Conservation (phyloP, 2,888 invertebrate genomes). For the Hydrotaea diabolus region DNA sequence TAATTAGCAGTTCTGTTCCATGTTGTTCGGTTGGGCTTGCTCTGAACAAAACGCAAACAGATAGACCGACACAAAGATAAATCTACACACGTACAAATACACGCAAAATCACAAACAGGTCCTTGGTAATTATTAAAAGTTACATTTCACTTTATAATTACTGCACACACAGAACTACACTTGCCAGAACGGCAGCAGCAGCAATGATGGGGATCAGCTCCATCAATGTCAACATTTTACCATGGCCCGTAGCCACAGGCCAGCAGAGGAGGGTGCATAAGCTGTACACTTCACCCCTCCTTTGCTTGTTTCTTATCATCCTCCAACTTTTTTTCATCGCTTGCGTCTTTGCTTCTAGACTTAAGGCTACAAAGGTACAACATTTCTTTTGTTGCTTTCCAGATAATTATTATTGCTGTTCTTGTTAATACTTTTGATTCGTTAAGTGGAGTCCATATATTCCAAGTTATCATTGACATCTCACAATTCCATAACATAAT, state of each 20-base stretch:
- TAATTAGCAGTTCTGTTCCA: neutral
- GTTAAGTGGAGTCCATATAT: neutral
- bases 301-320: neutral
- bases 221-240: no score
- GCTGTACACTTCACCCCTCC: neutral
- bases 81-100: neutral
- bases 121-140: neutral
- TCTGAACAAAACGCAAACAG: neutral
- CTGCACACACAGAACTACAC: neutral
- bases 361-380: neutral
- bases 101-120: neutral
- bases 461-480: neutral
- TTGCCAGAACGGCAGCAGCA: neutral
- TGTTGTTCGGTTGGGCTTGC: neutral
- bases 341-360: neutral
- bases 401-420: neutral
- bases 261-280: neutral
- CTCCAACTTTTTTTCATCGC: neutral
- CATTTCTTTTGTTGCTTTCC: neutral
- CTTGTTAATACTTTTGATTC: neutral
- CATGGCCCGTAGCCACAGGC: neutral
- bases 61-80: neutral
- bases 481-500: no score
- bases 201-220: no score
- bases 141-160: constrained; percentile 1